Evolutionary conservation across 2,888 invertebrate species (phyloP), one percentile per base, ranked within the genome.

Genomic region (Aricia artaxerxes): DNA sequence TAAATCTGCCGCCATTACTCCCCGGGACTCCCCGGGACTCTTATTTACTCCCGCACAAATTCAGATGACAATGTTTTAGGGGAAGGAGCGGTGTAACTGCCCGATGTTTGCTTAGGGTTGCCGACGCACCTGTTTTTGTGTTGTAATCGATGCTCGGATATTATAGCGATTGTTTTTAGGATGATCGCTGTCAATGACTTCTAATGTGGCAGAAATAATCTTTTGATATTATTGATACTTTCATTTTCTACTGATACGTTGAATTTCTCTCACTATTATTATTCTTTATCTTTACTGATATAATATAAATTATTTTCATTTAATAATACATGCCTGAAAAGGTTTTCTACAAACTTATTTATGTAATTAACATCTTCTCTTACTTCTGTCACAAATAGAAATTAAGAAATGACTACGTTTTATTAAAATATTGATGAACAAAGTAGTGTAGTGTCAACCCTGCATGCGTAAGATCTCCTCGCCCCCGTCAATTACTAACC

Each of bases 31-130:
- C 93, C 93, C 92, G 87, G 92, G 92, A 94, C 69, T 69, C 69
- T 69, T 69, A 69, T 69, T 69, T 69, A 69, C 69, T 69, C 69
- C 69, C 69, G 93, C 94, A 93, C 94, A 92, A 94, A 94, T 94
- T 94, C 93, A 94, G 94, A 94, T 94, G 94, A 94, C 94, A 94
- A 94, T 94, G 94, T 94, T 94, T 93, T 94, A 92, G 94, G 94
- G 94, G 93, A 94, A 93, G 92, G 91, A 90, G 90, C 89, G 88
- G 89, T 89, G 91, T 92, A 90, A 92, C 91, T 91, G 92, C 90
- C 92, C 91, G 86, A 85, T 84, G 87, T 83, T 82, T 79, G 83
- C 81, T 80, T 88, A 93, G 93, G 94, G 93, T 85, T 93, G 91
- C 44, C 86, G 40, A 73, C 11, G 11, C 77, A 0, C 16, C 24